Percentiles rank a stretch among this genome's conserved stretches.
These are phyloP conservation scores for Hydrochoerus hydrochaeris DNA, from an alignment of 2,113 vertebrate genomes.

Conservation along the genomic window DNA sequence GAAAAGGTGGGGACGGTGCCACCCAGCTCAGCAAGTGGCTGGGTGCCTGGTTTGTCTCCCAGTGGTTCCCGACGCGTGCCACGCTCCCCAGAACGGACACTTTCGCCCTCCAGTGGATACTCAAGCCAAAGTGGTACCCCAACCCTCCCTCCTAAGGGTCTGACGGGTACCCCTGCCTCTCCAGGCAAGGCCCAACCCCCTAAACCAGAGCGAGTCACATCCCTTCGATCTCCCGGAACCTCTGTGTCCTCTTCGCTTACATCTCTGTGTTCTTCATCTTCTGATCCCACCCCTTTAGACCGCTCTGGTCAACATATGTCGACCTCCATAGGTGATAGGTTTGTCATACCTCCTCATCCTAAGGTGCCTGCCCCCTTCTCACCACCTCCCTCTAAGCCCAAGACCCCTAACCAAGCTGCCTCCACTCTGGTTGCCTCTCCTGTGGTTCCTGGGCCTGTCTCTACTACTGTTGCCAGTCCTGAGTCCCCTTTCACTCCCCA, in stretches of 20 bases:
- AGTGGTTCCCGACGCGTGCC: conserved; percentile 74
- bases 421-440: background rate
- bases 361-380: conserved; percentile 93
- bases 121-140: conserved; percentile 98
- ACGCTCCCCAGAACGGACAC: conserved; percentile 90
- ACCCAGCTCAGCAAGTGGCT: conserved; percentile 52
- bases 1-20: conserved; percentile 61
- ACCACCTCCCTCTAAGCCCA: conserved; percentile 91
- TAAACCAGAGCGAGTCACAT: conserved; percentile 90
- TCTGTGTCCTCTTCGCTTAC: conserved; percentile 93
- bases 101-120: conserved; percentile 98
- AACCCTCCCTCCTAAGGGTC: conserved; percentile 91
- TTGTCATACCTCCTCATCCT: conserved; percentile 94
- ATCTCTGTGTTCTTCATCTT: conserved; percentile 91
- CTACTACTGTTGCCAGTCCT: background rate
- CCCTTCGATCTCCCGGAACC: conserved; percentile 88
- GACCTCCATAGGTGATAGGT: conserved; percentile 80
- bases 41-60: conserved; percentile 73
- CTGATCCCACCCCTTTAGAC: conserved; percentile 83
- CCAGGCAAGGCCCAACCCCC: conserved; percentile 89
- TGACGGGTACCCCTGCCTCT: conserved; percentile 85
- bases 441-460: background rate
- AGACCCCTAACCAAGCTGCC: conserved; percentile 51
- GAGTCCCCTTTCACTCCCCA: background rate
- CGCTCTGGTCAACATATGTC: conserved; percentile 45